A percentile compares a stretch with the other conserved stretches of the same genome.
phyloP scores from a whole-genome alignment of 2,113 vertebrate species.

The Naja naja region DNA sequence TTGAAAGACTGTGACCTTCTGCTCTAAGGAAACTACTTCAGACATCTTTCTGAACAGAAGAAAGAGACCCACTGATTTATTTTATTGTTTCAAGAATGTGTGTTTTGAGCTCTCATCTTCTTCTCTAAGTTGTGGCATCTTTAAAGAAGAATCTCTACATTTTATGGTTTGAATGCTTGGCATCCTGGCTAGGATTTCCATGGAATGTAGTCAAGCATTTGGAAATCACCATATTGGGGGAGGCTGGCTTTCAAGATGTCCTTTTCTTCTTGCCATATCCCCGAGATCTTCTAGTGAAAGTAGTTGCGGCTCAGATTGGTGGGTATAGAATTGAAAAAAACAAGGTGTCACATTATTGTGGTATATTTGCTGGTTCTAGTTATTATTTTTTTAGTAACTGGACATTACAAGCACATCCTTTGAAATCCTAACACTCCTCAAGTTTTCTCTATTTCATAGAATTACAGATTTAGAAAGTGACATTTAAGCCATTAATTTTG shows the following conservation, averaged over 20 bases:
- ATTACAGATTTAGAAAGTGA: background rate
- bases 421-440: background rate
- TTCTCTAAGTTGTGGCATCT: background rate
- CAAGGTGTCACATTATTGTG: no score
- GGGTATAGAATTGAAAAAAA: background rate
- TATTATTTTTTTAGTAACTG: background rate
- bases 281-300: background rate
- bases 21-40: background rate
- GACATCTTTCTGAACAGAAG: background rate
- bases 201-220: background rate
- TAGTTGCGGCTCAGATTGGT: background rate
- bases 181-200: background rate
- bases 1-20: background rate
- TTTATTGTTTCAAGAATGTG: background rate
- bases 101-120: background rate
- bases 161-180: background rate
- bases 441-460: background rate
- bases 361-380: background rate
- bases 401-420: background rate
- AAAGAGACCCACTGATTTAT: background rate
- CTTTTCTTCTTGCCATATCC: no score
- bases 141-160: background rate
- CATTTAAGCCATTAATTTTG: background rate
- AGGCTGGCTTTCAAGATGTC: background rate
- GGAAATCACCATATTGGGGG: background rate